Conservation (phyloP, 1,140 invertebrate species). For the Drosophila lowei region DNA sequence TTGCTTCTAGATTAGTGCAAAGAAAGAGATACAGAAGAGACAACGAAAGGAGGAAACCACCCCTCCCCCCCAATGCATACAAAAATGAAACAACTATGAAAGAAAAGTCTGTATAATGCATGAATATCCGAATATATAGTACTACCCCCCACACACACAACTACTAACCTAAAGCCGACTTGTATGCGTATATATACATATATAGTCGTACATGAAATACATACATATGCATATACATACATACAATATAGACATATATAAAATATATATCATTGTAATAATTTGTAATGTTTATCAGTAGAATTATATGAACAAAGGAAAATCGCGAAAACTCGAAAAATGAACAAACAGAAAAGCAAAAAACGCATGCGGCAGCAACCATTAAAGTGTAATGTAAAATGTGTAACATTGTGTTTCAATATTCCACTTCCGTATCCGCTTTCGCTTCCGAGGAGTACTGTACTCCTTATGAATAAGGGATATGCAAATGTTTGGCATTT, state of each 20-base stretch:
- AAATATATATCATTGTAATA: conserved; percentile 78
- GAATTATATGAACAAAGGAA: conserved; percentile 35
- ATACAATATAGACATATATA: conserved; percentile 73
- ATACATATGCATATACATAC: conserved; percentile 37
- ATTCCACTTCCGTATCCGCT: too few relatives aligned
- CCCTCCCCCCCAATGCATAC: conserved; percentile 4
- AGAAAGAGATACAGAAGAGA: conserved; percentile 15
- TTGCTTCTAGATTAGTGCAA: conserved; percentile 62
- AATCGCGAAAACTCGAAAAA: conserved; percentile 1
- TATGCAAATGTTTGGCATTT: too few relatives aligned
- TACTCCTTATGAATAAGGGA: too few relatives aligned
- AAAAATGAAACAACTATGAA: conserved; percentile 21
- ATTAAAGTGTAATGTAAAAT: conserved; percentile 51
- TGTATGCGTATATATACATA: conserved; percentile 7
- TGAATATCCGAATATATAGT: conserved; percentile 1
- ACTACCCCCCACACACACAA: not conserved
- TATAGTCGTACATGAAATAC: conserved; percentile 11
- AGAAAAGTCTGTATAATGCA: conserved; percentile 45
- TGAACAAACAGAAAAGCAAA: conserved; percentile 35
- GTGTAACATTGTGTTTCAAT: conserved; percentile 11
- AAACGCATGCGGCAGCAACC: conserved; percentile 32
- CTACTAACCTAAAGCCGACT: conserved; percentile 13
- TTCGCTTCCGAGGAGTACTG: too few relatives aligned
- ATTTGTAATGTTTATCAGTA: conserved; percentile 81
- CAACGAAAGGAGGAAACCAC: conserved; percentile 37